phyloP scores from a whole-genome alignment of 2,113 vertebrate genomes.

The Corythaixoides concolor region DNA sequence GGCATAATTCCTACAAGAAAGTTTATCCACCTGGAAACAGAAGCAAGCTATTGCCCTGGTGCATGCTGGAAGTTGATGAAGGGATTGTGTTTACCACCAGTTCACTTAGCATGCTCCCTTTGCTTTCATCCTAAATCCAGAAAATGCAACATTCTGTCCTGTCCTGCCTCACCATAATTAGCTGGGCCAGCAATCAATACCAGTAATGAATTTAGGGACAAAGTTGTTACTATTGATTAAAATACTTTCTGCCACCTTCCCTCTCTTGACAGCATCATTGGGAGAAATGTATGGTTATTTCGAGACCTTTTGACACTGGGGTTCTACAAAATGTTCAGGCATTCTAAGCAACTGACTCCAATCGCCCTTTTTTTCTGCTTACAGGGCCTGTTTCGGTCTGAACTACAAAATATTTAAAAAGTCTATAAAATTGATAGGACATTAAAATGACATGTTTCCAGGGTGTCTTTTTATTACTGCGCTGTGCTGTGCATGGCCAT shows the following conservation, averaged over 20 bases:
- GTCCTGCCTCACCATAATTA: background rate
- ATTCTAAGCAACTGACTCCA: background rate
- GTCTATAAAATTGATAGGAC: constrained; percentile 1
- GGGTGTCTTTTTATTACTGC: background rate
- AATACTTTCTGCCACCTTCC: background rate
- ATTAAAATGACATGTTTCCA: constrained; percentile 22
- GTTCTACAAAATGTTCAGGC: background rate
- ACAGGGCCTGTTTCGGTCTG: background rate
- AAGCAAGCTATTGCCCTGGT: background rate
- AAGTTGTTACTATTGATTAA: background rate
- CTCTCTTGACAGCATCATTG: background rate
- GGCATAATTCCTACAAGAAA: background rate
- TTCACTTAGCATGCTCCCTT: background rate
- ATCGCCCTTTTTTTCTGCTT: background rate
- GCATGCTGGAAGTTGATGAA: background rate
- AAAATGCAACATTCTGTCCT: background rate
- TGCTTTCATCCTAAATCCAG: background rate
- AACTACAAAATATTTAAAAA: constrained; percentile 24
- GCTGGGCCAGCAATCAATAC: background rate
- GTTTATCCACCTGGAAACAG: background rate
- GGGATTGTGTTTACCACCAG: background rate
- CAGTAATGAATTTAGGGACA: background rate
- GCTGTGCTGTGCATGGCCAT: background rate
- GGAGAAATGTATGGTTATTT: background rate
- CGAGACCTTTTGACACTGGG: background rate